Percentiles rank a stretch among this genome's conserved stretches.
phyloP scores from a whole-genome alignment of 2,888 invertebrate species.

The Microctonus hyperodae region DNA sequence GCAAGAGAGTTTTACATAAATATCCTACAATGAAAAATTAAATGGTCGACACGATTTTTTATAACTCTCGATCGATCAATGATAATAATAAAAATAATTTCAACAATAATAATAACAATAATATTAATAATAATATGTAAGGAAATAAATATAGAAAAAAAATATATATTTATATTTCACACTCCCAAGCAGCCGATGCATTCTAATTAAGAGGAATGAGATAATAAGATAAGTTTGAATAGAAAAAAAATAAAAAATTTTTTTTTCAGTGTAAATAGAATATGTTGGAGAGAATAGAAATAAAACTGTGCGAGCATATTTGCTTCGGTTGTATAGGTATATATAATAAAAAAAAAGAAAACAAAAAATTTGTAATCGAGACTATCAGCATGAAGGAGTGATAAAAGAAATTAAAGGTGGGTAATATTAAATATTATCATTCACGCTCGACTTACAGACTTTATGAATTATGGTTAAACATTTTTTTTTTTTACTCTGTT shows the following conservation, averaged over 20 bases:
- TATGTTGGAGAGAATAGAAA: not conserved
- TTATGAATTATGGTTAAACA: not conserved
- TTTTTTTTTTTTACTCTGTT: not conserved
- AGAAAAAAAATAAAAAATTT: slow-evolving; percentile 5
- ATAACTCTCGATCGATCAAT: not conserved
- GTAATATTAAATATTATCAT: not conserved
- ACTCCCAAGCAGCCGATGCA: slow-evolving; percentile 28
- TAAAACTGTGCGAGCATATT: not conserved
- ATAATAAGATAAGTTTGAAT: slow-evolving; percentile 19
- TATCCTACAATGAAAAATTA: slow-evolving; percentile 37
- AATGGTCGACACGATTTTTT: not conserved
- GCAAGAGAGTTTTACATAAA: slow-evolving; percentile 49
- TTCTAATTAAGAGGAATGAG: slow-evolving; percentile 14
- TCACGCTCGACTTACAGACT: not conserved
- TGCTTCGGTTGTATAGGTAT: not conserved
- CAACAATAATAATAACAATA: too few species aligned
- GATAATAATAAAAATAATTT: too few species aligned
- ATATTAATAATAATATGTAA: too few species aligned
- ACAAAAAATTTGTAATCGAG: not conserved
- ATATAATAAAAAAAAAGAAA: too few species aligned
- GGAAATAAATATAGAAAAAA: slow-evolving; percentile 19
- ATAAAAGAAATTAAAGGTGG: not conserved
- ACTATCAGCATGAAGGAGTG: not conserved
- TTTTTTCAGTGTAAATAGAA: slow-evolving; percentile 3
- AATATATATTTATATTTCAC: too few species aligned